These are phyloP conservation scores for Bombylius discolor DNA, from an alignment of 2,888 invertebrate genomes.

Conservation along the genomic window DNA sequence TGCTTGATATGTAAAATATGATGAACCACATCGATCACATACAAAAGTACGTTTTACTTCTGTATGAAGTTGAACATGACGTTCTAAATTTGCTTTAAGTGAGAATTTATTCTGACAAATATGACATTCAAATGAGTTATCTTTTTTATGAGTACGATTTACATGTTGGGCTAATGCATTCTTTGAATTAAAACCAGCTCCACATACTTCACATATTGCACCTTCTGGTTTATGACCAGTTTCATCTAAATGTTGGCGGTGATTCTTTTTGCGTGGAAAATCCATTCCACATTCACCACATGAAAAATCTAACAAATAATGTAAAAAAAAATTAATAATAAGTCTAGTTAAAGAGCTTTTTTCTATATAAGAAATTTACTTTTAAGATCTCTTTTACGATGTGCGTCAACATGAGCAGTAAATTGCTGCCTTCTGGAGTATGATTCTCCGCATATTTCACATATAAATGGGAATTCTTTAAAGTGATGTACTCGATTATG, in stretches of 20 bases:
- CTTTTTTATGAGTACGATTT: slow-evolving; percentile 33
- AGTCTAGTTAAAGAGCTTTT: slow-evolving; percentile 5
- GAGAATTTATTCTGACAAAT: slow-evolving; percentile 36
- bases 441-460: slow-evolving; percentile 35
- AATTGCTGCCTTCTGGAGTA: slow-evolving; percentile 36
- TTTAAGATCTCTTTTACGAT: slow-evolving; percentile 36
- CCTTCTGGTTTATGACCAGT: slow-evolving; percentile 35
- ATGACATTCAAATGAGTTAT: slow-evolving; percentile 36
- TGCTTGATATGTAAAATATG: slow-evolving; percentile 36
- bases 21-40: slow-evolving; percentile 35
- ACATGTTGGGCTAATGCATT: slow-evolving; percentile 36
- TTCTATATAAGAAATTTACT: slow-evolving; percentile 26
- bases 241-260: slow-evolving; percentile 33
- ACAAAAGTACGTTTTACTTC: slow-evolving; percentile 36
- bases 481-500: slow-evolving; percentile 34
- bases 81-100: slow-evolving; percentile 34
- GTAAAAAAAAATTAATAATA: background rate
- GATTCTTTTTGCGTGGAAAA: slow-evolving; percentile 32
- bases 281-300: slow-evolving; percentile 33
- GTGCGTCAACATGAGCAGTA: slow-evolving; percentile 35
- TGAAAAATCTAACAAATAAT: slow-evolving; percentile 23
- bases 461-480: slow-evolving; percentile 36
- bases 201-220: slow-evolving; percentile 36
- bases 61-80: slow-evolving; percentile 35
- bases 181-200: slow-evolving; percentile 32